Conservation (phyloP, 2,113 vertebrate genomes). For the western clawed frog (Xenopus tropicalis) region UCB_Xtro_10.0 CM004446.2:31994001-31994500, state of each 20-base stretch:
- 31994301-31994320: no score
- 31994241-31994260: constrained; percentile 34
- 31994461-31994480: no score
- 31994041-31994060: no score
- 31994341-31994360: no score
- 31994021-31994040: background rate
- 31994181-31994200: constrained; percentile 18
- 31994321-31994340: no score
- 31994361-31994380: no score
- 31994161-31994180: background rate
- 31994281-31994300: no score
- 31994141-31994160: constrained; percentile 34
- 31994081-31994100: background rate
- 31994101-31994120: background rate
- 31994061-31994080: background rate
- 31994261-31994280: background rate
- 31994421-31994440: no score
- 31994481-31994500: no score
- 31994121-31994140: background rate
- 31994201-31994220: constrained; percentile 6
- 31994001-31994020: background rate
- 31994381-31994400: no score
- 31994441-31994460: no score
- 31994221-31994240: constrained; percentile 38
- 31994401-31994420: no score